Conservation (phyloP, 2,888 invertebrate species). For the Ormyrus pomaceus region DNA sequence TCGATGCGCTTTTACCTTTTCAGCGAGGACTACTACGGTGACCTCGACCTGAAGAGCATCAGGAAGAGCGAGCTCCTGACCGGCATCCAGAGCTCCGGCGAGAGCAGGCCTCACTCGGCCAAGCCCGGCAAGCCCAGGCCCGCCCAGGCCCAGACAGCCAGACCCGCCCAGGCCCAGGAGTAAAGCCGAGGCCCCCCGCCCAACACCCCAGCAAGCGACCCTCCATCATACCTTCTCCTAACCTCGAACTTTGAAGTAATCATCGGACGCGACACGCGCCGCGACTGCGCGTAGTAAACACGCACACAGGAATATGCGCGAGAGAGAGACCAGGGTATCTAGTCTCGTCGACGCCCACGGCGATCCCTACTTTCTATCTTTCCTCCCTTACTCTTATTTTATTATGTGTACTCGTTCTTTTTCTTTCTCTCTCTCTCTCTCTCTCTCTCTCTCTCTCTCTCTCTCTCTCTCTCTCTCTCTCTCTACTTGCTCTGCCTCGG, state of each 20-base stretch:
- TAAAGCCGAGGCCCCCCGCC: no score
- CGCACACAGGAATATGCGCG: neutral
- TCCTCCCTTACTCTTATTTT: conserved; percentile 2
- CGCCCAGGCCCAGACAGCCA: conserved; percentile 33
- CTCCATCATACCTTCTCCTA: no score
- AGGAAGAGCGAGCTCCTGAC: conserved; percentile 94
- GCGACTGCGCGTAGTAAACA: neutral
- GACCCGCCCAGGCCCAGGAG: conserved; percentile 48
- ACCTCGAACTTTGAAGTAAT: no score
- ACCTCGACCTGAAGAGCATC: conserved; percentile 95
- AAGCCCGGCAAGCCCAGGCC: conserved; percentile 78
- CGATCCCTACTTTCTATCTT: conserved; percentile 39
- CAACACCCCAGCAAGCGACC: no score
- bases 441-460: conserved; percentile 24
- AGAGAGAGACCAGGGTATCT: conserved; percentile 60
- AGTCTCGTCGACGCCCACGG: conserved; percentile 60
- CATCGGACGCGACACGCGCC: no score
- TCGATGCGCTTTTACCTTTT: conserved; percentile 66
- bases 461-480: neutral
- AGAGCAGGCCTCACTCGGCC: conserved; percentile 76
- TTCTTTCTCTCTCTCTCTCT: neutral
- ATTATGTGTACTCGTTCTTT: neutral
- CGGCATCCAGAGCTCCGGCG: conserved; percentile 82
- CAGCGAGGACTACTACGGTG: conserved; percentile 98
- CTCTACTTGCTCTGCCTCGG: neutral